phyloP scores from a whole-genome alignment of 2,888 invertebrate species.

The Acronicta alni region DNA sequence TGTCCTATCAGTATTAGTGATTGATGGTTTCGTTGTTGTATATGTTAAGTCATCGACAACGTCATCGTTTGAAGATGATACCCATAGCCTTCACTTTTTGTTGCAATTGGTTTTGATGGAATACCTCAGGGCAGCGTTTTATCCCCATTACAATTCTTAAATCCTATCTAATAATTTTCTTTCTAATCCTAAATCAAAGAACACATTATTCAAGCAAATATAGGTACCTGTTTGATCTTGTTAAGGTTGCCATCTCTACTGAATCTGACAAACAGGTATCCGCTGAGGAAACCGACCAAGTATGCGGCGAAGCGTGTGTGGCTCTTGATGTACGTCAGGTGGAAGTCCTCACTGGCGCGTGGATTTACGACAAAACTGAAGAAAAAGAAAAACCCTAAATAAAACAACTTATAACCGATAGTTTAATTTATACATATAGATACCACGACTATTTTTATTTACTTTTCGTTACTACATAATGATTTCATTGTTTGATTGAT shows the following conservation, averaged over 20 bases:
- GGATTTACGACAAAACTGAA: constrained; percentile 86
- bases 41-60: not conserved
- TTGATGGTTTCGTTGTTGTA: no score
- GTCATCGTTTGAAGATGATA: not conserved
- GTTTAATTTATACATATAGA: no score
- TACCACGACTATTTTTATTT: no score
- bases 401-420: not conserved
- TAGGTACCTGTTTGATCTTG: constrained; percentile 71
- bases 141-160: no score
- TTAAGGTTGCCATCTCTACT: constrained; percentile 60
- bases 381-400: not conserved
- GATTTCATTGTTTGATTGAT: no score
- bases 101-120: not conserved
- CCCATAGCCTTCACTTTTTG: no score
- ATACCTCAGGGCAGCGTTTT: not conserved
- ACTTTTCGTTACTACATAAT: no score
- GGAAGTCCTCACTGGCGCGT: constrained; percentile 86
- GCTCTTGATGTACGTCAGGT: constrained; percentile 89
- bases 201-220: no score
- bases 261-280: constrained; percentile 76
- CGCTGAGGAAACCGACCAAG: constrained; percentile 88
- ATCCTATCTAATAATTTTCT: no score
- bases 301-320: constrained; percentile 90
- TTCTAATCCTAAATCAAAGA: no score
- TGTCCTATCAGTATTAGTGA: no score